Base-by-base conservation (phyloP, 2,888 invertebrate species). In the Tachystola acroxantha region DNA sequence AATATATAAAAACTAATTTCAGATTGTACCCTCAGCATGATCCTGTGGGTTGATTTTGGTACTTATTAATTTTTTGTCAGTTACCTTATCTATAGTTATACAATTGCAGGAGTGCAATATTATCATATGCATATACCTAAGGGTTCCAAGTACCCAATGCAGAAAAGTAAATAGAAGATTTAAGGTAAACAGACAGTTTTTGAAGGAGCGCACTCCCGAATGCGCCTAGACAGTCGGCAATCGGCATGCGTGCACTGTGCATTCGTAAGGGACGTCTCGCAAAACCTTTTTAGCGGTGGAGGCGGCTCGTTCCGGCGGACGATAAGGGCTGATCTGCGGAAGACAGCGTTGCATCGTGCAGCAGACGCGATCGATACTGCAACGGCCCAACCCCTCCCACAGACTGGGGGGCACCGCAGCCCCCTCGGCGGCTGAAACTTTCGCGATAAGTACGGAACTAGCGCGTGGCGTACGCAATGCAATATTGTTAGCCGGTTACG, bases 381-480 rank as follows among this genome's bases (percentile, higher is more conserved):
- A 82, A 64, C 65, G 72, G 46, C 40, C 49, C 48, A 41, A 40
- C 46, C 49, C 49, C 42, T 40, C 50, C 49, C 44, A 48, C 50
- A 50, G 45, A 55, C 43, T 42, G 24, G 9, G 2, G 9, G 9
- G n/a, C 4, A 7, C 47, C 38, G 35, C 40, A 40, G 30, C 36
- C 39, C 45, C 48, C 53, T 57, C 44, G 57, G 63, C 69, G 75
- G 74, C 82, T 81, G 84, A 81, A 86, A 86, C 72, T 86, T 86
- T 84, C 72, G 78, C 80, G 84, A 84, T 84, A 85, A 85, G 84
- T 86, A 81, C 78, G 71, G 75, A 84, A 84, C 82, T 82, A 85
- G 77, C 85, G 85, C 82, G 85, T 82, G 74, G 73, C 69, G 80
- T 82, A 86, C 85, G 85, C 85, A 85, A 81, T 73, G 81, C 85